A percentile compares a stretch with the other conserved stretches of the same genome.
phyloP scores from a whole-genome alignment of 1,140 invertebrate genomes.

The Eriocheir sinensis region DNA sequence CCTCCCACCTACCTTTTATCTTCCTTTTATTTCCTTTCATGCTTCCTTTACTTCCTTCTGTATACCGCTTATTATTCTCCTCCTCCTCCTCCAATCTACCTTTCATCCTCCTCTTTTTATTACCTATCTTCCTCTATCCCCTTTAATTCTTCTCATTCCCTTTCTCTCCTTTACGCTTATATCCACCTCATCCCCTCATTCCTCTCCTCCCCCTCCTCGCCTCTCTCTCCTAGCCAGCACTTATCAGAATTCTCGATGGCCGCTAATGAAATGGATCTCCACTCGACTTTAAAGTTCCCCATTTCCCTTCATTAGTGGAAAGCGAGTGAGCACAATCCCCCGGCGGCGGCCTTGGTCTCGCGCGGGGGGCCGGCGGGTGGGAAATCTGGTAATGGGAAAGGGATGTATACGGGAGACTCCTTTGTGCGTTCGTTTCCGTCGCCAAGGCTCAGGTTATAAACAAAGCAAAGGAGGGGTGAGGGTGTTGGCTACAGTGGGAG shows the following conservation, averaged over 20 bases:
- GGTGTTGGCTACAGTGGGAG: neutral
- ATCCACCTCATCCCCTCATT: neutral
- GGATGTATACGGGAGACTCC: too few species aligned
- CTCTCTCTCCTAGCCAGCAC: neutral
- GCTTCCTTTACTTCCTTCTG: too few species aligned
- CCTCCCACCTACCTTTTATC: too few species aligned
- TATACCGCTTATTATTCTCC: too few species aligned
- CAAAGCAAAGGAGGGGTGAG: neutral
- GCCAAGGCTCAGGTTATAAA: neutral
- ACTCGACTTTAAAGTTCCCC: neutral
- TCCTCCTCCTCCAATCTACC: too few species aligned
- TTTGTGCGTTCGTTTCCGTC: neutral
- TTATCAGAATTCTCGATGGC: too few species aligned
- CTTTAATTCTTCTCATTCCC: neutral
- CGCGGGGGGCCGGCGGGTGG: neutral
- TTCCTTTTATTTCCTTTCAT: too few species aligned
- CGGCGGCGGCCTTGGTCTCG: neutral
- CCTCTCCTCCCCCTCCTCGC: neutral
- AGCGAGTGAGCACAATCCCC: neutral
- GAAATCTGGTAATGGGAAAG: neutral
- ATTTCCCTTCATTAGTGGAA: slow-evolving; percentile 2
- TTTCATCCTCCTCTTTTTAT: too few species aligned
- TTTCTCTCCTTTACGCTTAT: neutral
- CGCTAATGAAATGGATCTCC: neutral
- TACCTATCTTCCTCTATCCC: too few species aligned